phyloP scores from a whole-genome alignment of 2,888 invertebrate genomes.

The Chalcis sispes region DNA sequence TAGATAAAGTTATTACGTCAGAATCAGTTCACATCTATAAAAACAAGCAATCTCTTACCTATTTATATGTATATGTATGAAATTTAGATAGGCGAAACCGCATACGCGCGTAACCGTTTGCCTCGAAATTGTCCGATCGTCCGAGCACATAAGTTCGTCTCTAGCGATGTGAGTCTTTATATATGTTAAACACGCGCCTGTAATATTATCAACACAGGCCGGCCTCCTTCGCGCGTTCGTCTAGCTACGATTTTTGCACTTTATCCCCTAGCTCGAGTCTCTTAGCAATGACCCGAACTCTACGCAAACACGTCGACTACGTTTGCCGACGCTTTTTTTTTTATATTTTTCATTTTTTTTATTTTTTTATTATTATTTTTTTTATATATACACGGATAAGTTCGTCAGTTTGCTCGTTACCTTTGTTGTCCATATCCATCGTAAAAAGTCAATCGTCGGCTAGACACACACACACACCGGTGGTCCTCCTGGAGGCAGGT shows the following conservation, averaged over 20 bases:
- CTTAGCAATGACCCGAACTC: too few relatives aligned
- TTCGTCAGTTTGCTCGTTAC: background rate
- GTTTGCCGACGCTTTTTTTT: slow-evolving; percentile 41
- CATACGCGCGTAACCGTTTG: background rate
- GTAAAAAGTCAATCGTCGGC: slow-evolving; percentile 7
- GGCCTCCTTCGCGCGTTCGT: slow-evolving; percentile 7
- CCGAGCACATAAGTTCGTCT: too few relatives aligned
- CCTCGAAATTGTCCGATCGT: slow-evolving; percentile 4
- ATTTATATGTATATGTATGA: slow-evolving; percentile 44
- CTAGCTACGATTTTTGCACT: too few relatives aligned
- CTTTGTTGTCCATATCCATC: background rate
- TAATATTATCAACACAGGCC: background rate
- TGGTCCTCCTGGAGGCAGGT: slow-evolving; percentile 20
- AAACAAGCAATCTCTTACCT: slow-evolving; percentile 50
- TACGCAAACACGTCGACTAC: slow-evolving; percentile 12
- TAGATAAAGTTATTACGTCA: slow-evolving; percentile 49
- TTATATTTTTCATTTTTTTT: slow-evolving; percentile 19
- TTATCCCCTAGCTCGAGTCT: too few relatives aligned
- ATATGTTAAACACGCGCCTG: background rate
- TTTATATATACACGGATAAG: slow-evolving; percentile 5
- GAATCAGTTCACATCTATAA: slow-evolving; percentile 50
- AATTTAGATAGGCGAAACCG: too few relatives aligned
- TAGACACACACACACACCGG: background rate
- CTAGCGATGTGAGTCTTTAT: too few relatives aligned
- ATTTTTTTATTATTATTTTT: too few relatives aligned